These are phyloP conservation scores for Allobates femoralis DNA, from an alignment of 2,797 vertebrate genomes.

Conservation along the genomic window DNA sequence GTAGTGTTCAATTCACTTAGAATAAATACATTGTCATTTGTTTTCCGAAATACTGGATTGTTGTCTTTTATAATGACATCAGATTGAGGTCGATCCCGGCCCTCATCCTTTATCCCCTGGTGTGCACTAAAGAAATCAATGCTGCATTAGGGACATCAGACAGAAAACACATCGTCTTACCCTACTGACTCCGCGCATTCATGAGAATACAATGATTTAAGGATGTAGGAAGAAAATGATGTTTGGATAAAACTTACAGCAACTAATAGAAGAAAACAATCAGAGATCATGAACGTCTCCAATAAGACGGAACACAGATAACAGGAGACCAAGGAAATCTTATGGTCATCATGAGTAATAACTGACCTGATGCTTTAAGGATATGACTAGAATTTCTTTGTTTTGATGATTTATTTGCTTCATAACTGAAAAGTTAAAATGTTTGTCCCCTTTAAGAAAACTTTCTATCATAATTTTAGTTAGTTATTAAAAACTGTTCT, in stretches of 20 bases:
- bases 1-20: no score
- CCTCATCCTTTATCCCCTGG: neutral
- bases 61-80: neutral
- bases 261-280: neutral
- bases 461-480: no score
- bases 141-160: neutral
- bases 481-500: no score
- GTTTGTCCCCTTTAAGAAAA: no score
- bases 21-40: neutral
- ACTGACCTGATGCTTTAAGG: neutral
- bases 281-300: neutral
- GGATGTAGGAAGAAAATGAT: neutral
- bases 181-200: neutral
- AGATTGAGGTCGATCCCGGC: neutral
- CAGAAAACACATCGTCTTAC: neutral
- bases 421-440: no score
- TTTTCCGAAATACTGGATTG: neutral
- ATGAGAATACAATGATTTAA: neutral
- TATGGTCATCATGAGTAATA: neutral
- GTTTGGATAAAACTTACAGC: neutral
- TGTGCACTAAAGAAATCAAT: neutral
- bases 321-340: neutral
- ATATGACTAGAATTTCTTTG: neutral
- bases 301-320: no score
- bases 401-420: neutral